These are phyloP conservation scores for Acanthosoma haemorrhoidale DNA, from an alignment of 2,888 invertebrate species.

Conservation along the genomic window DNA sequence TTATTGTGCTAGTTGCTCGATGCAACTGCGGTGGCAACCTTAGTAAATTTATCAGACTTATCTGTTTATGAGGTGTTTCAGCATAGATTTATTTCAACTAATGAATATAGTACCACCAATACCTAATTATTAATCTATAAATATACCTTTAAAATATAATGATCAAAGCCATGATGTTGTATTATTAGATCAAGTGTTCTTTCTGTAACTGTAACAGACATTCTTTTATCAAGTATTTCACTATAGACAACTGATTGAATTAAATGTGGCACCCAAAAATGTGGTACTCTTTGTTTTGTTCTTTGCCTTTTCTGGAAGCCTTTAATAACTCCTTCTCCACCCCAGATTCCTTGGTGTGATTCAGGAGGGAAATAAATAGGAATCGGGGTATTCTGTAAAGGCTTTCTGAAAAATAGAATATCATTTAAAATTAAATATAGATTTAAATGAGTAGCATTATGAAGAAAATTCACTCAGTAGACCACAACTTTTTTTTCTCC, in stretches of 20 bases:
- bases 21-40: too few relatives aligned
- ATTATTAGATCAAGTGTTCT: conserved; percentile 80
- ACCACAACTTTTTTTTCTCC: neutral
- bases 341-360: conserved; percentile 84
- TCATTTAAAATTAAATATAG: too few relatives aligned
- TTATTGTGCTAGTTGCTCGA: too few relatives aligned
- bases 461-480: neutral
- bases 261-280: conserved; percentile 82
- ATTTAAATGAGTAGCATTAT: neutral
- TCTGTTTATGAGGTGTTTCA: neutral
- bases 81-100: neutral
- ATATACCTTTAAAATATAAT: conserved; percentile 77
- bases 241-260: conserved; percentile 78
- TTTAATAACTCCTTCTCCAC: conserved; percentile 89
- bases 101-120: neutral
- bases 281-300: conserved; percentile 62
- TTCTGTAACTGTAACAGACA: conserved; percentile 76
- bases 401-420: conserved; percentile 48
- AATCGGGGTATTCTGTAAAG: conserved; percentile 70
- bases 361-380: conserved; percentile 74
- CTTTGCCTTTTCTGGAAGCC: conserved; percentile 62
- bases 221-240: conserved; percentile 79
- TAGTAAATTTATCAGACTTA: too few relatives aligned
- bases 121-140: neutral
- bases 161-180: conserved; percentile 87